Evolutionary conservation across 2,888 invertebrate genomes (phyloP).

Genomic region (Lasioglossum villosulum): DNA sequence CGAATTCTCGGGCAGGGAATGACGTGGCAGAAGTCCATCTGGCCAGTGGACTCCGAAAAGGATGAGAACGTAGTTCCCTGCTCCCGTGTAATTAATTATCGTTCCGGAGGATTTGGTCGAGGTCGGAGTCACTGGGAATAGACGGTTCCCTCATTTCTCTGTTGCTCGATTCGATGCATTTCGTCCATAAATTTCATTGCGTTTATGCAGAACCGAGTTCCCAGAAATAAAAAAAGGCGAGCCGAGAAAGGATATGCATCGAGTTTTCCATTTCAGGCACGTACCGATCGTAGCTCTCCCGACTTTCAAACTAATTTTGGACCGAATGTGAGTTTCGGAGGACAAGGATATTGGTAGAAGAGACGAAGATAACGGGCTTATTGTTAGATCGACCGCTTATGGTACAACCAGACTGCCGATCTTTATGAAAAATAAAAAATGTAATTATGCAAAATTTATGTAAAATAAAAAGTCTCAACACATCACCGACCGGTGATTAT

Average conservation of each 20-base stretch:
- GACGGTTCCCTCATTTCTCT: background rate
- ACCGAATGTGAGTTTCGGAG: constrained; percentile 33
- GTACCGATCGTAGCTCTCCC: constrained; percentile 68
- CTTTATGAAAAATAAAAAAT: too few relatives aligned
- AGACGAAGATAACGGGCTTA: background rate
- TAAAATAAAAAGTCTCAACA: too few relatives aligned
- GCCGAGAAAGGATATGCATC: constrained; percentile 66
- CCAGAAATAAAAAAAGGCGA: constrained; percentile 67
- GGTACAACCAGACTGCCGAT: background rate
- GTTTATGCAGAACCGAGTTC: constrained; percentile 58
- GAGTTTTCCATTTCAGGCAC: constrained; percentile 67
- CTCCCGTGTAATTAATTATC: constrained; percentile 63
- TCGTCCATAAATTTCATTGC: constrained; percentile 62
- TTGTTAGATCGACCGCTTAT: background rate
- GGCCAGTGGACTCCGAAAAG: constrained; percentile 31
- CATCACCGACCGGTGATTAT: too few relatives aligned
- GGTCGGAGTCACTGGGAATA: background rate
- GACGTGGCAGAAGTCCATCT: constrained; percentile 35
- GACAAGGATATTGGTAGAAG: background rate
- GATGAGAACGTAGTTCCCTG: background rate
- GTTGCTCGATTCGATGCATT: constrained; percentile 45
- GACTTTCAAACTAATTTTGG: constrained; percentile 70
- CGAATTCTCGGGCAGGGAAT: constrained; percentile 9
- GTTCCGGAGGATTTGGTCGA: constrained; percentile 19
- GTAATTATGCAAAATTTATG: too few relatives aligned